Evolutionary conservation across 2,797 vertebrate genomes (phyloP).

Genomic region (Tokudaia muenninki): DNA sequence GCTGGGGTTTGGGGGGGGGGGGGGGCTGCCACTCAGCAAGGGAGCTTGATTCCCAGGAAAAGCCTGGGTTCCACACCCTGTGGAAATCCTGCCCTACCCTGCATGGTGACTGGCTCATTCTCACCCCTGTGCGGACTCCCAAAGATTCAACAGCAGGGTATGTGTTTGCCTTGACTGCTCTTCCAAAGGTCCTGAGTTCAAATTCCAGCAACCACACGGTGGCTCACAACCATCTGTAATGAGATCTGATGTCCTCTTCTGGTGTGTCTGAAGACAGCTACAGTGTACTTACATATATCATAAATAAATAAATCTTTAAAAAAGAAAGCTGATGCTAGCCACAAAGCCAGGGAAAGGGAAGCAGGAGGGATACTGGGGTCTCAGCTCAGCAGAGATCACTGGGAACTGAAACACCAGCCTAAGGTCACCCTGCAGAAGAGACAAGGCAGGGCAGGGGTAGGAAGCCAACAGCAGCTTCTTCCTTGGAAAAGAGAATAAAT

Average conservation of each 20-base stretch:
- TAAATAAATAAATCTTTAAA: too few relatives aligned
- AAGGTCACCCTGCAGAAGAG: not conserved
- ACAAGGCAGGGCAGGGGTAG: not conserved
- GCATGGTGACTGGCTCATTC: not conserved
- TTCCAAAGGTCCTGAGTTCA: too few relatives aligned
- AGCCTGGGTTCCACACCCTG: not conserved
- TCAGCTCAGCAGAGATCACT: not conserved
- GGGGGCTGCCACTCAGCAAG: not conserved
- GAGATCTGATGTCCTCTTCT: too few relatives aligned
- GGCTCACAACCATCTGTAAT: too few relatives aligned
- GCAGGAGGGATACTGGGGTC: not conserved
- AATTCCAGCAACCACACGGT: too few relatives aligned
- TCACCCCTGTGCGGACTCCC: not conserved
- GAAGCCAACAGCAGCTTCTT: rapidly evolving
- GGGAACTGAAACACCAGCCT: not conserved
- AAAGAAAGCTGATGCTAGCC: not conserved
- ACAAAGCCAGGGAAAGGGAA: too few relatives aligned
- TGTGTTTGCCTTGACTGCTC: not conserved
- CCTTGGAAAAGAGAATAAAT: not conserved
- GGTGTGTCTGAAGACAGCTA: too few relatives aligned
- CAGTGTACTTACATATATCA: too few relatives aligned
- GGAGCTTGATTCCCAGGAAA: not conserved
- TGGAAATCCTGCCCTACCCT: not conserved
- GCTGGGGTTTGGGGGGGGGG: too few relatives aligned
- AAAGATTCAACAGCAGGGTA: not conserved